phyloP scores from a whole-genome alignment of 2,888 invertebrate species.

The Notodonta ziczac region DNA sequence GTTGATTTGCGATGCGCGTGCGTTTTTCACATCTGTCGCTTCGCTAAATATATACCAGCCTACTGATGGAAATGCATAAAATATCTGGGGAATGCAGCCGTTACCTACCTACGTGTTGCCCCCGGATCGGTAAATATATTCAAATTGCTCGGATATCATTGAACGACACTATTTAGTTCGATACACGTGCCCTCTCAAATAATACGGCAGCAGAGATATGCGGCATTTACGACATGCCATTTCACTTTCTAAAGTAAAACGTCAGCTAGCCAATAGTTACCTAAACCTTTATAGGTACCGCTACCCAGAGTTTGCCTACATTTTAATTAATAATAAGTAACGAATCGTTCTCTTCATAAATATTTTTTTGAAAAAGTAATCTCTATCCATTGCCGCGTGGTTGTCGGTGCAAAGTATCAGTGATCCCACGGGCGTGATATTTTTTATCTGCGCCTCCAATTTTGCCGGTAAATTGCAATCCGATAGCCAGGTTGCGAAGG shows the following conservation, averaged over 20 bases:
- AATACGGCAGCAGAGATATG: too few species aligned
- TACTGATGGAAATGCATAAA: constrained; percentile 18
- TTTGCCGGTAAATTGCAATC: constrained; percentile 72
- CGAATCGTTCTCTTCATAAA: too few species aligned
- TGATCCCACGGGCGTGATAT: constrained; percentile 63
- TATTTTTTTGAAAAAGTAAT: background rate
- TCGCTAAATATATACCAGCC: constrained; percentile 12
- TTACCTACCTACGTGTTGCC: constrained; percentile 3
- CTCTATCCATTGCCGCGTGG: background rate
- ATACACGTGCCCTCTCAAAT: too few species aligned
- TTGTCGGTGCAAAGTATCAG: constrained; percentile 19
- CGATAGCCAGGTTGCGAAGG: constrained; percentile 66
- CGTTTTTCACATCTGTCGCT: constrained; percentile 25
- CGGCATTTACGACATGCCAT: too few species aligned
- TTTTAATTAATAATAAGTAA: too few species aligned
- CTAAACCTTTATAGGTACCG: too few species aligned
- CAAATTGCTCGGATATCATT: background rate
- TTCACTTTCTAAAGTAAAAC: too few species aligned
- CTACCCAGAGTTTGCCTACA: too few species aligned
- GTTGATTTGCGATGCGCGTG: constrained; percentile 25
- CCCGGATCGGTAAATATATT: constrained; percentile 7
- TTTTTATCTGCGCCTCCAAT: constrained; percentile 63
- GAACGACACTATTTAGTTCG: background rate
- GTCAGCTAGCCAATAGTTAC: too few species aligned
- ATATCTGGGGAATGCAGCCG: constrained; percentile 10